phyloP scores from a whole-genome alignment of 2,797 vertebrate genomes.

The Caiman crocodilus region DNA sequence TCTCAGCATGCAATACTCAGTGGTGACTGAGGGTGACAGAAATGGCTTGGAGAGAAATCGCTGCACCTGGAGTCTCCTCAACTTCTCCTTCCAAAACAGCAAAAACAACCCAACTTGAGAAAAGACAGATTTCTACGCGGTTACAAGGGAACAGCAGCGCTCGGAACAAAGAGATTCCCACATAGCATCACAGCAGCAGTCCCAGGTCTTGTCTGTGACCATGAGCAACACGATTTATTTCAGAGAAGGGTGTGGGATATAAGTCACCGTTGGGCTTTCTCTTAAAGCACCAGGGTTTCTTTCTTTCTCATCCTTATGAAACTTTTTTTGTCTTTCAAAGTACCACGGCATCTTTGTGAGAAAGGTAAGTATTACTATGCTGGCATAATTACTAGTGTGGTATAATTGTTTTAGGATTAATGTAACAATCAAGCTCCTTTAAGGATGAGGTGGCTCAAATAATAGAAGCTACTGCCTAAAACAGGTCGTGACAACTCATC shows the following conservation, averaged over 20 bases:
- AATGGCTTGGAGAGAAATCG: not conserved
- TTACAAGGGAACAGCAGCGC: not conserved
- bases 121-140: not conserved
- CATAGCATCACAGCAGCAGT: not conserved
- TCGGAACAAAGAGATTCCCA: not conserved
- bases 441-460: not conserved
- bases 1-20: not conserved
- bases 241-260: too few relatives aligned
- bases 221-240: not conserved
- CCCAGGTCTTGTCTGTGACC: not conserved
- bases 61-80: not conserved
- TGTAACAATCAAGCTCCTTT: too few relatives aligned
- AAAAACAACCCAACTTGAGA: not conserved
- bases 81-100: not conserved
- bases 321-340: accelerated
- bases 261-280: accelerated
- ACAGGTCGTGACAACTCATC: accelerated
- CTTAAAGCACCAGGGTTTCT: accelerated
- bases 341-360: accelerated
- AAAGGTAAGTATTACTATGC: accelerated
- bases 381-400: too few relatives aligned
- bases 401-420: too few relatives aligned
- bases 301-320: accelerated
- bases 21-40: not conserved
- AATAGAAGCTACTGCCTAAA: not conserved